Percentiles rank a stretch among this genome's conserved stretches.
Evolutionary conservation across 2,797 vertebrate species (phyloP).

Genomic region (Acipenser ruthenus): DNA sequence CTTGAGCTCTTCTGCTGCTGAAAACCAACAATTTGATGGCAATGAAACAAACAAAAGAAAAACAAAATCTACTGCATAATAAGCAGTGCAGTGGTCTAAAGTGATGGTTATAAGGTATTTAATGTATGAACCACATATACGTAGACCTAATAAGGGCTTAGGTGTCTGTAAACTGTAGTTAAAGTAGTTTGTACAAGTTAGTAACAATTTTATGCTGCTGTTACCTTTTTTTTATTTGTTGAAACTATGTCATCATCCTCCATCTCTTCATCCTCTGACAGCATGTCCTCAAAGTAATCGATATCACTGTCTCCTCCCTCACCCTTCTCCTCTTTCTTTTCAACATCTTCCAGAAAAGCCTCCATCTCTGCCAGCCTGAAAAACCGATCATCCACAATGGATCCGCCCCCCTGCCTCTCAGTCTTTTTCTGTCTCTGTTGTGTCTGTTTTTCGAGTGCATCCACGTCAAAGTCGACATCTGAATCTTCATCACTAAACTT

Average conservation of each 20-base stretch:
- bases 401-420: slow-evolving; percentile 42
- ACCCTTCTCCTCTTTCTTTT: slow-evolving; percentile 58
- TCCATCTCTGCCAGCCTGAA: slow-evolving; percentile 94
- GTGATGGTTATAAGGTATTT: no score
- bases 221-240: slow-evolving; percentile 53
- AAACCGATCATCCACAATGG: slow-evolving; percentile 83
- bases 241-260: slow-evolving; percentile 37
- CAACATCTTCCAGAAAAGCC: slow-evolving; percentile 75
- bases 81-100: no score
- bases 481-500: slow-evolving; percentile 73
- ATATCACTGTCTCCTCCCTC: slow-evolving; percentile 41
- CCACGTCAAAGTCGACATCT: slow-evolving; percentile 86
- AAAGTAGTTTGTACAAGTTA: no score
- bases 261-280: slow-evolving; percentile 68
- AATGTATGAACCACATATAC: no score
- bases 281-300: slow-evolving; percentile 81
- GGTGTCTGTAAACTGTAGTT: no score
- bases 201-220: not conserved
- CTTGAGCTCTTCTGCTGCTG: slow-evolving; percentile 74
- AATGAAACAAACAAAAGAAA: no score
- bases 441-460: slow-evolving; percentile 66
- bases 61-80: no score
- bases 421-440: slow-evolving; percentile 39
- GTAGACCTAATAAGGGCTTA: no score
- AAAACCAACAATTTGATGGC: slow-evolving; percentile 9